Base-by-base conservation (phyloP, 2,797 vertebrate species). In the Graptemys geographica region DNA sequence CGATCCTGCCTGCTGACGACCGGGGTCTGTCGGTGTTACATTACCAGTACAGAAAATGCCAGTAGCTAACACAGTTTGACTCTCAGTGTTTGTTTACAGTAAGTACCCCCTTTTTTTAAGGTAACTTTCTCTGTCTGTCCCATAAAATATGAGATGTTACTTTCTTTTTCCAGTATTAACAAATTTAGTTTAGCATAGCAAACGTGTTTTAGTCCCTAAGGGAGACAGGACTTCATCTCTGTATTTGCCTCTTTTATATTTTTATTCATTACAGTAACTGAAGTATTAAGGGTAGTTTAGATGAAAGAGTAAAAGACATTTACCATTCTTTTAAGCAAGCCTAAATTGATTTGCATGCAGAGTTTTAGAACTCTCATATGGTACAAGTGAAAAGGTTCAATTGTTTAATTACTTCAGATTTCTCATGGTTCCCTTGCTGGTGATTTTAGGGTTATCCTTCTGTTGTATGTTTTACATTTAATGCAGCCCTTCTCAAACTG, bases 1-100 rank as follows among this genome's bases (percentile, higher is more conserved):
- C 55, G 2, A 9, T 55, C 9, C 23, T 3, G 9, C 23, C 55
- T 10, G 9, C 21, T 25, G 23, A 5, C 2, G 9, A 5, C 23
- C 9, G 9, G 23, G 55, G 55, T 25, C 55, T 55, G 55, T 55
- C 8, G 21, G 9, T 55, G 55, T 25, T 55, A 55, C 55, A 55
- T 7, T 62, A 41, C 69, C n/a, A 72, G 4, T 72, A 25, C 5
- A 72, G 74, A 78, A 78, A 78, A 49, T 49, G 25, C 25, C 28
- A 78, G 52, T 9, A 18, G 55, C 13, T 44, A 56, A 25, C 13
- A 81, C 37, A 57, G 28, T 82, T 57, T 57, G 27, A 81, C 15
- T 57, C 27, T 31, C 15, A 5, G 69, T 25, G 41, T 76, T n/a
- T 47, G 41, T 27, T 28, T 44, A 47, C 3, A 31, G 8, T 49